A percentile compares a stretch with the other conserved stretches of the same genome.
Conservation (phyloP, 2,113 vertebrate species). For the Aegypius monachus region DNA sequence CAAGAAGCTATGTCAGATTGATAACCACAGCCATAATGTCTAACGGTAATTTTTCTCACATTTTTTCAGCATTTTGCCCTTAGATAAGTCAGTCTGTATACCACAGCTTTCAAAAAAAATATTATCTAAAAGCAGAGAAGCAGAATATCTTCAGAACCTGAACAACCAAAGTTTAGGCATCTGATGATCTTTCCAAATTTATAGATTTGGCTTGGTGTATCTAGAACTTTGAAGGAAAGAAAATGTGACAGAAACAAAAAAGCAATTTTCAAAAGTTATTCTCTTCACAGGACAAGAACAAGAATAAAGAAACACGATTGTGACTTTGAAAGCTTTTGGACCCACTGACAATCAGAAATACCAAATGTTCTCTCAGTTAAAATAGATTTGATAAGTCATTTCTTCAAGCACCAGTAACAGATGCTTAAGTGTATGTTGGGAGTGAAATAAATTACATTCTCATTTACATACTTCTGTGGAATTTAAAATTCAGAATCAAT, state of each 20-base stretch:
- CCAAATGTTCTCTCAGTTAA: constrained; percentile 12
- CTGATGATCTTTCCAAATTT: background rate
- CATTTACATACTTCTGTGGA: background rate
- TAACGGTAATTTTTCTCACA: background rate
- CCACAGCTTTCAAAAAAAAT: background rate
- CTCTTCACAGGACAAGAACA: background rate
- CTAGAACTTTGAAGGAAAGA: background rate
- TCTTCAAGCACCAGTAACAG: background rate
- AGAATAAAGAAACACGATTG: background rate
- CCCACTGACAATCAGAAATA: background rate
- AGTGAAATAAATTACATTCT: background rate
- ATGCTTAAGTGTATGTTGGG: background rate
- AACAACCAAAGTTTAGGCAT: background rate
- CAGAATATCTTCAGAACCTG: background rate
- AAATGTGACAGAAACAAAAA: background rate
- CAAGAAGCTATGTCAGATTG: background rate
- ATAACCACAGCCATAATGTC: background rate
- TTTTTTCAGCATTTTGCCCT: background rate
- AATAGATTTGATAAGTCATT: constrained; percentile 11
- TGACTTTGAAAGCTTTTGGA: background rate
- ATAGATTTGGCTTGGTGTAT: background rate
- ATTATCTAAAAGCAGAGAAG: background rate
- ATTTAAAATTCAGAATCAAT: background rate
- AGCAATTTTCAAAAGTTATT: background rate
- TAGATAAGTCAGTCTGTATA: background rate